Evolutionary conservation across 2,888 invertebrate species (phyloP), one percentile per base, ranked within the genome.

Genomic region (Heliconius sara): DNA sequence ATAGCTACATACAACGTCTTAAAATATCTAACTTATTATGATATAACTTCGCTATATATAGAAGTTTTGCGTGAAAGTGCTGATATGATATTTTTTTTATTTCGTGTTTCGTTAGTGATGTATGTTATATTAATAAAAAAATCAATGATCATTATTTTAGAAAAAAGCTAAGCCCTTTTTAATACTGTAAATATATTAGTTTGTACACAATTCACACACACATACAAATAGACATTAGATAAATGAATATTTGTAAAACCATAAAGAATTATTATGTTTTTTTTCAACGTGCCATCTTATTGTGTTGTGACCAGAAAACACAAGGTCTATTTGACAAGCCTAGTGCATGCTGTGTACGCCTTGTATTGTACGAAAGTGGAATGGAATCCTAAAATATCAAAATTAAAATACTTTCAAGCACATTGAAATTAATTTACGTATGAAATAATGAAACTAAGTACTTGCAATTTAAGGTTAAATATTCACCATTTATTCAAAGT

Each of bases 281-380:
- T 73, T 47, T 30, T 30, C n/a, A 73, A 73, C n/a, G 73, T 73
- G 73, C 73, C 57, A 34, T 73, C 34, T n/a, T 22, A 25, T 39
- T 16, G 34, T n/a, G n/a, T 34, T 73, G 73, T 72, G 30, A n/a
- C n/a, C 30, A 73, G n/a, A 57, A 13, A 57, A 57, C 84, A 87
- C 84, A 85, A 80, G 81, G 73, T 76, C 68, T 25, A 84, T 75
- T 75, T 13, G 68, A 60, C 22, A 77, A 81, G 67, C 72, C 71
- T 81, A 79, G 81, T 83, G 77, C 79, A 82, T 82, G 83, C 82
- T 84, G 84, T 83, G 83, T 81, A 84, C 82, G 84, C 83, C 85
- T 83, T 82, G 84, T 83, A 83, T 86, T 84, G 83, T 85, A 84
- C 85, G 84, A 87, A 88, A 86, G 87, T 89, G 88, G 88, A 88